Evolutionary conservation across 2,113 vertebrate genomes (phyloP), one percentile per base, ranked within the genome.

Genomic region (Anguilla japonica): DNA sequence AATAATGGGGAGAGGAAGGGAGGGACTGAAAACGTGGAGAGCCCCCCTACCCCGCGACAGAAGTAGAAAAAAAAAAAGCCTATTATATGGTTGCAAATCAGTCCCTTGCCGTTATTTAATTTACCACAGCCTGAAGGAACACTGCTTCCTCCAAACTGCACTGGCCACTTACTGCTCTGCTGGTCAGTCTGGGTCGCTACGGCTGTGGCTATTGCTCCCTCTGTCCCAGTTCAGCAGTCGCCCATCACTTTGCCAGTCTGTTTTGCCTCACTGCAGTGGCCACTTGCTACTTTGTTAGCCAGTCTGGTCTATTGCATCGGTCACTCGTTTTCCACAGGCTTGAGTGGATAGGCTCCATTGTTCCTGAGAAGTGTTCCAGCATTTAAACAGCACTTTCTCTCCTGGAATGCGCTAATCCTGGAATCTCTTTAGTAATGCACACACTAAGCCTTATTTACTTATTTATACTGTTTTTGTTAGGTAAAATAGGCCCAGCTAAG

Each of bases 71-170:
- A 81, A 81, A 96, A 96, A 98, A 98, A 98, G 97, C 96, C 97
- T 94, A 96, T 97, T 98, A 97, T 97, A 97, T 95, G 97, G 95
- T 94, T 98, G 97, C 96, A 97, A 98, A 97, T 98, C 98, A 97
- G 96, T 95, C 95, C 95, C 94, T 96, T 93, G 97, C 96, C 96
- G 96, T 96, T 98, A 96, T 96, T 97, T 96, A 96, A 94, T 96
- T 95, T 96, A 94, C 93, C 89, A 94, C 93, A 90, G 92, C 89
- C 94, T 90, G 94, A 94, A 91, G 95, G 94, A 94, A 94, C 93
- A 94, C 94, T 95, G 94, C 95, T 96, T 94, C 94, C 92, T 94
- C 92, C 90, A 90, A 88, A 93, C 91, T 15, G 15, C 91, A 29
- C 89, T 5, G 26, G 90, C 91, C 89, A 91, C 90, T 84, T 92